A percentile compares a stretch with the other conserved stretches of the same genome.
These are phyloP conservation scores for Toxotes chatareus DNA, from an alignment of 2,113 vertebrate species.

Conservation along the genomic window DNA sequence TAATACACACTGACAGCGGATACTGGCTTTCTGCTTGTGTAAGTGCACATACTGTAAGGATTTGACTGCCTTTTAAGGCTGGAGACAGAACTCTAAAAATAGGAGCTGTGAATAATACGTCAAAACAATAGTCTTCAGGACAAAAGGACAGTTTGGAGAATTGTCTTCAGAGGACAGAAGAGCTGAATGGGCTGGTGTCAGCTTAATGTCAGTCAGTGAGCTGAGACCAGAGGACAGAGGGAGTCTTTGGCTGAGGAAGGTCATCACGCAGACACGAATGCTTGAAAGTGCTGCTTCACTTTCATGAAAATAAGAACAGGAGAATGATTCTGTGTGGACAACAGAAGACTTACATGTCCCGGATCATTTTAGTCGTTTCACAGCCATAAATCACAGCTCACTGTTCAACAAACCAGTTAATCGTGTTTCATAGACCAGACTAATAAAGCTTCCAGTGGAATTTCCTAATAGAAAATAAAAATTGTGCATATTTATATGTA, in stretches of 20 bases:
- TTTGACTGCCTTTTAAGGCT: slow-evolving; percentile 48
- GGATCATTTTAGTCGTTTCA: too few species aligned
- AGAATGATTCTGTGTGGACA: not conserved
- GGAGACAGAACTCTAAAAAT: slow-evolving; percentile 64
- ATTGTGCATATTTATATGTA: too few species aligned
- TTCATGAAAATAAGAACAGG: not conserved
- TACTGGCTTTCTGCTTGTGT: slow-evolving; percentile 47
- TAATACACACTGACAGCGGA: slow-evolving; percentile 63
- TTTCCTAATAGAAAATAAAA: too few species aligned
- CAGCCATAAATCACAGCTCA: too few species aligned
- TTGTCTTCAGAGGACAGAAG: slow-evolving; percentile 30
- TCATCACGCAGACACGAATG: not conserved
- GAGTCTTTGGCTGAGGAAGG: slow-evolving; percentile 11
- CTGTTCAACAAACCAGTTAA: too few species aligned
- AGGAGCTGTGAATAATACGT: slow-evolving; percentile 65
- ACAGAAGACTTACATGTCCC: too few species aligned
- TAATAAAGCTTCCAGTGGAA: too few species aligned
- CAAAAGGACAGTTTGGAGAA: slow-evolving; percentile 47
- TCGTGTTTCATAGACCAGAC: too few species aligned
- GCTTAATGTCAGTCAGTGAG: slow-evolving; percentile 14
- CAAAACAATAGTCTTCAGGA: slow-evolving; percentile 60
- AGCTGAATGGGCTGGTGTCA: slow-evolving; percentile 45
- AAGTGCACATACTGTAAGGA: slow-evolving; percentile 59
- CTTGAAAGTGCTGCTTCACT: not conserved
- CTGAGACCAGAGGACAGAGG: not conserved